Conservation (phyloP, 2,113 vertebrate genomes). For the Phrynosoma platyrhinos region DNA sequence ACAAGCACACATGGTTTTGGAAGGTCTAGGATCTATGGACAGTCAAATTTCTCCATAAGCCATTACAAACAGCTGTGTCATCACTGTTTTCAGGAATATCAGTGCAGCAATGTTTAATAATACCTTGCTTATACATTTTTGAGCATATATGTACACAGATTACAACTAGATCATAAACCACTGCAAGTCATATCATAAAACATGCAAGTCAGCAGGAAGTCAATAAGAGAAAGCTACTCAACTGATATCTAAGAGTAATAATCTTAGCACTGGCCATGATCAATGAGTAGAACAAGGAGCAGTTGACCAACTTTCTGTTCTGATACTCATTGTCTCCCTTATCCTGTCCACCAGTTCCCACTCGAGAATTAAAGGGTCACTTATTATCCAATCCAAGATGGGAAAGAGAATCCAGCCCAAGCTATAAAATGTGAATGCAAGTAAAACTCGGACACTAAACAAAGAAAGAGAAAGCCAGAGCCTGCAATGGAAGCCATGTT, state of each 20-base stretch:
- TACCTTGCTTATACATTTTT: neutral
- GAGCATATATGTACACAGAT: neutral
- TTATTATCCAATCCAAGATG: neutral
- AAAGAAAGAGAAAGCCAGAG: neutral
- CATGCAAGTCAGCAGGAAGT: neutral
- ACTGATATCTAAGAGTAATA: neutral
- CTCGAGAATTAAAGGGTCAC: neutral
- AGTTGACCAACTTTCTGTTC: neutral
- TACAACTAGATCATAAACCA: neutral
- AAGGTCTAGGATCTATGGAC: neutral
- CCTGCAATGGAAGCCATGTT: too few species aligned
- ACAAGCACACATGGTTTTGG: neutral
- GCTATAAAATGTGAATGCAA: neutral
- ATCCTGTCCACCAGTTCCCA: neutral
- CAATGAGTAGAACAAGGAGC: neutral
- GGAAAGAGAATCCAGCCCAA: neutral
- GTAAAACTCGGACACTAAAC: neutral
- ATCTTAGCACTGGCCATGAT: neutral
- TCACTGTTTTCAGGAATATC: neutral
- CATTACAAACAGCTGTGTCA: neutral
- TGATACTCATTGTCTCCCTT: neutral
- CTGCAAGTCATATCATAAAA: neutral
- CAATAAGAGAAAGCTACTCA: neutral
- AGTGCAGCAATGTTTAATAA: neutral
- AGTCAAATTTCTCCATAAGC: neutral